Percentiles rank a stretch among this genome's conserved stretches.
These are phyloP conservation scores for Sycophila sp. DNA, from an alignment of 1,140 invertebrate species.

Conservation along the genomic window DNA sequence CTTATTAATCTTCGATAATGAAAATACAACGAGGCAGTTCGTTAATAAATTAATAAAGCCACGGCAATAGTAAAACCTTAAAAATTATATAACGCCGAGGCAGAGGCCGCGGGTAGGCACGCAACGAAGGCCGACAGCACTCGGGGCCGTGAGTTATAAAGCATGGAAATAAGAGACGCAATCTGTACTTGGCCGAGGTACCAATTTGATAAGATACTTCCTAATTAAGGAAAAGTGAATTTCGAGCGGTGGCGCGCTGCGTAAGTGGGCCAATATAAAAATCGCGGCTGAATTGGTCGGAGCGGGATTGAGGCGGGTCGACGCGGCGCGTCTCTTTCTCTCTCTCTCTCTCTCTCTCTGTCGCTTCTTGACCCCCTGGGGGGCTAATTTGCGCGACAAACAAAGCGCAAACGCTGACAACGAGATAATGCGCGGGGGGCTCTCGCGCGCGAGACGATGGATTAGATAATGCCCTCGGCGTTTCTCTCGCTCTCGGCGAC, in stretches of 20 bases:
- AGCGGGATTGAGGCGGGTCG: too few relatives aligned
- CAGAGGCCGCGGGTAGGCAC: too few relatives aligned
- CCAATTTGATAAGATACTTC: conserved; percentile 7
- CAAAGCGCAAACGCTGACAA: background rate
- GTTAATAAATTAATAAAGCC: too few relatives aligned
- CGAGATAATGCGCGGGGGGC: background rate
- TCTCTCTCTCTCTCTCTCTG: too few relatives aligned
- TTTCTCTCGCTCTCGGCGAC: background rate
- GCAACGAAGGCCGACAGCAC: too few relatives aligned
- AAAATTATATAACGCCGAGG: too few relatives aligned
- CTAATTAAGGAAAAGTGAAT: conserved; percentile 27
- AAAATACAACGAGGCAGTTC: too few relatives aligned
- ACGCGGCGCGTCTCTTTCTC: too few relatives aligned
- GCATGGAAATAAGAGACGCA: too few relatives aligned
- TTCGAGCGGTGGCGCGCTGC: background rate
- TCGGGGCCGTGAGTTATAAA: too few relatives aligned
- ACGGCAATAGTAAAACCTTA: too few relatives aligned
- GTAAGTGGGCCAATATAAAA: background rate
- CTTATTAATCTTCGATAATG: too few relatives aligned
- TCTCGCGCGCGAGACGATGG: background rate
- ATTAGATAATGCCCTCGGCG: conserved; percentile 6
- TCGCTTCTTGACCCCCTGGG: background rate
- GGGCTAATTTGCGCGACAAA: conserved; percentile 2
- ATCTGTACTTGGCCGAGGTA: background rate
- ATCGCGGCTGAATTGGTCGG: background rate